Percentiles rank a stretch among this genome's conserved stretches.
Evolutionary conservation across 2,113 vertebrate species (phyloP).

Genomic region (Globicephala melas): DNA sequence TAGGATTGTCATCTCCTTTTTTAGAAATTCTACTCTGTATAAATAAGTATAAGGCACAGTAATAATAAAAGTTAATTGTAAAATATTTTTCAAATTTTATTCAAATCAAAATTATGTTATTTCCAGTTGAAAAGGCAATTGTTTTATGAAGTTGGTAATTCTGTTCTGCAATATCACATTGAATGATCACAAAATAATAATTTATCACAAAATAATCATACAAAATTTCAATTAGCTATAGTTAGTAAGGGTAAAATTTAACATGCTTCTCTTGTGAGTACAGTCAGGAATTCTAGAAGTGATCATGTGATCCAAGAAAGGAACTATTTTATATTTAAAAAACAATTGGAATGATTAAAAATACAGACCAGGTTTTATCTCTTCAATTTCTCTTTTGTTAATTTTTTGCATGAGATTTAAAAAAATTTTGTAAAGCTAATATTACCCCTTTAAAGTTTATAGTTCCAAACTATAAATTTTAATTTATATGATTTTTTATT

Average conservation of each 20-base stretch:
- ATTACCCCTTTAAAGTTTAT: neutral
- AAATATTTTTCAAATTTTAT: neutral
- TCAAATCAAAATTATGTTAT: neutral
- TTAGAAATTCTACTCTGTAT: neutral
- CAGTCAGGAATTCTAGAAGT: neutral
- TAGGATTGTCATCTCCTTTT: neutral
- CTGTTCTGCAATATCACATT: neutral
- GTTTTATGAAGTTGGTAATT: neutral
- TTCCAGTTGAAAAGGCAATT: conserved; percentile 16
- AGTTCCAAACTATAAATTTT: neutral
- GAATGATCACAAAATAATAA: neutral
- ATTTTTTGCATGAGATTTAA: neutral
- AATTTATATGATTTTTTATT: neutral
- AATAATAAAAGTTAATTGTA: neutral
- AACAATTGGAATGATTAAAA: neutral
- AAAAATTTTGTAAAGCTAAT: neutral
- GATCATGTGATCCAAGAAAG: neutral
- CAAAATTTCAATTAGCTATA: neutral
- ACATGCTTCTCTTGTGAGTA: neutral
- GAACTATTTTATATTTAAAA: neutral
- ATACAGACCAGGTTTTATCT: neutral
- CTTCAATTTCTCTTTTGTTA: neutral
- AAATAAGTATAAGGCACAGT: neutral
- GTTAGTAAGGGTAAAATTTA: neutral
- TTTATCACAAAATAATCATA: neutral